phyloP scores from a whole-genome alignment of 2,113 vertebrate genomes.

The Coregonus clupeaformis region DNA sequence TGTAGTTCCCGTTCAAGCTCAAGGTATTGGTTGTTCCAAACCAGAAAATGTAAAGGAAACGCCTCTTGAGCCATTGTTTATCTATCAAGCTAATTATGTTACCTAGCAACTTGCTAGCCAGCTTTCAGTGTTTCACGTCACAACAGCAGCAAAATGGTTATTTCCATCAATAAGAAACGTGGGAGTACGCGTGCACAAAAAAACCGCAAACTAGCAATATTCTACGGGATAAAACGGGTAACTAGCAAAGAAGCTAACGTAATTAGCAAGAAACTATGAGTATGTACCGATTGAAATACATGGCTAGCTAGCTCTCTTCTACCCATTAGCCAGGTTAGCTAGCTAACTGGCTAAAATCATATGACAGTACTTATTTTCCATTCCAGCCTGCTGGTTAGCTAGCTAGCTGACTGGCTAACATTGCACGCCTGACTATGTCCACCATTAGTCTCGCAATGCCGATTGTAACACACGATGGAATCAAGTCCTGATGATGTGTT shows the following conservation, averaged over 20 bases:
- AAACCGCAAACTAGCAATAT: background rate
- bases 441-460: slow-evolving; percentile 7
- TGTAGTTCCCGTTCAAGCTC: slow-evolving; percentile 86
- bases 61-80: slow-evolving; percentile 75
- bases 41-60: slow-evolving; percentile 85
- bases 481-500: background rate
- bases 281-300: slow-evolving; percentile 50
- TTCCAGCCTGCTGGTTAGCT: slow-evolving; percentile 12
- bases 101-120: too few species aligned
- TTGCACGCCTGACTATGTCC: background rate
- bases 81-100: background rate
- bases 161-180: background rate
- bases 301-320: slow-evolving; percentile 60
- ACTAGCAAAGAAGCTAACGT: slow-evolving; percentile 7
- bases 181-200: too few species aligned
- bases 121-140: background rate
- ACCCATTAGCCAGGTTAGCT: slow-evolving; percentile 45
- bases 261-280: background rate
- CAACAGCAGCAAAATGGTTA: background rate
- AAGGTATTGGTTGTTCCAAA: slow-evolving; percentile 87
- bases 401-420: slow-evolving; percentile 42
- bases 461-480: background rate
- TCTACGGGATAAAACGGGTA: background rate
- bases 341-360: slow-evolving; percentile 18
- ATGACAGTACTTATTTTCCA: background rate